Evolutionary conservation across 2,113 vertebrate species (phyloP).

Genomic region (Elgaria multicarinata): DNA sequence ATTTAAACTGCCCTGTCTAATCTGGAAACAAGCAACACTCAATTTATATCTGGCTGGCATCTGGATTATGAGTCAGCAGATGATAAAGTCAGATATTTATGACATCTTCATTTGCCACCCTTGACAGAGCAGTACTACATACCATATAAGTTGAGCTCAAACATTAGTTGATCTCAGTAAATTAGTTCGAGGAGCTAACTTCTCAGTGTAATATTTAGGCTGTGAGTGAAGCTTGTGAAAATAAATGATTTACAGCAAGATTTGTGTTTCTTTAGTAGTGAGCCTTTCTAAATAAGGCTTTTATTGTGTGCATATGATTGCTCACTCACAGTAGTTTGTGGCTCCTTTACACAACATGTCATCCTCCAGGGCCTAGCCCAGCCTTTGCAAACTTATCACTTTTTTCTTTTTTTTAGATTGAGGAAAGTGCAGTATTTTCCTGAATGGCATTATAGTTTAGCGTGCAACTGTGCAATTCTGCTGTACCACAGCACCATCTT

Average conservation of each 20-base stretch:
- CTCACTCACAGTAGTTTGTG: too few species aligned
- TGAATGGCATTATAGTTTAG: too few species aligned
- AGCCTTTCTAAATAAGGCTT: too few species aligned
- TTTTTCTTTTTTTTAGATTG: too few species aligned
- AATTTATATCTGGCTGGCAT: slow-evolving; percentile 72
- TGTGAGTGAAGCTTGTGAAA: slow-evolving; percentile 60
- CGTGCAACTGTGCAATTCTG: too few species aligned
- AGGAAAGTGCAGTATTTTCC: too few species aligned
- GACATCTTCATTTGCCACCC: slow-evolving; percentile 67
- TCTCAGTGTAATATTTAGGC: slow-evolving; percentile 61
- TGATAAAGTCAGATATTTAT: slow-evolving; percentile 77
- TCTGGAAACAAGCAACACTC: slow-evolving; percentile 62
- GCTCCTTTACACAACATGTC: too few species aligned
- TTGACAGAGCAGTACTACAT: slow-evolving; percentile 69
- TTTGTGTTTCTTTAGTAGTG: slow-evolving; percentile 54
- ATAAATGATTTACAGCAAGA: slow-evolving; percentile 52
- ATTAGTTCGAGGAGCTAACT: slow-evolving; percentile 59
- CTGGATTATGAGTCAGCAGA: slow-evolving; percentile 76
- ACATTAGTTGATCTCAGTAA: slow-evolving; percentile 56
- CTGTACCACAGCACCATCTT: too few species aligned
- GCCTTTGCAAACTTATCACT: too few species aligned
- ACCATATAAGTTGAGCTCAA: slow-evolving; percentile 68
- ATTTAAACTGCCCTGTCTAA: slow-evolving; percentile 59
- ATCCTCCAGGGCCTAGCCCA: too few species aligned
- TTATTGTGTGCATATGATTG: too few species aligned